phyloP scores from a whole-genome alignment of 2,797 vertebrate species.

The Molossus alvarezi region DNA sequence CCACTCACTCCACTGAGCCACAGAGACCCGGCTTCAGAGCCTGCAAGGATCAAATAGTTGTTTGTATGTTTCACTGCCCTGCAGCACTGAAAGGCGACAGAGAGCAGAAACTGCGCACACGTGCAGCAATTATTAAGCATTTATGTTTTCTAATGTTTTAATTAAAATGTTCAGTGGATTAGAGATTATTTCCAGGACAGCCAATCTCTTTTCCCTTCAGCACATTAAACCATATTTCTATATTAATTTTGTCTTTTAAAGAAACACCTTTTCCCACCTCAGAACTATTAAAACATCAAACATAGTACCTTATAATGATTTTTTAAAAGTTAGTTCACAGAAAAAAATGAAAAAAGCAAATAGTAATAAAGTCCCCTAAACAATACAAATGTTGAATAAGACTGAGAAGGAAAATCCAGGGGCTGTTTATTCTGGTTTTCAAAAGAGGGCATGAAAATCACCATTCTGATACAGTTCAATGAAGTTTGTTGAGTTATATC shows the following conservation, averaged over 20 bases:
- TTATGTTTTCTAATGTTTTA: conserved; percentile 68
- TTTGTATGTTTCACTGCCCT: neutral
- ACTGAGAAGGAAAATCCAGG: neutral
- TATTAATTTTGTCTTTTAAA: conserved; percentile 59
- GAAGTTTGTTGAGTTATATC: conserved; percentile 11
- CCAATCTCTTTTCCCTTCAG: conserved; percentile 11
- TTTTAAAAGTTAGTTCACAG: conserved; percentile 58
- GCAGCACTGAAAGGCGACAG: neutral
- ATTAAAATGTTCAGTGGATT: conserved; percentile 66
- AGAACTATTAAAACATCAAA: conserved; percentile 39
- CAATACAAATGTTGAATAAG: neutral
- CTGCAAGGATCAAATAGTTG: conserved; percentile 54
- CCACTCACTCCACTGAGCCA: too few relatives aligned
- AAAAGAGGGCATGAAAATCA: conserved; percentile 59
- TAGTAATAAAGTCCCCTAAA: neutral
- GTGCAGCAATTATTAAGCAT: conserved; percentile 37
- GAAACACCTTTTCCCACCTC: conserved; percentile 58
- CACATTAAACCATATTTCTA: conserved; percentile 26
- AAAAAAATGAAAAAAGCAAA: neutral
- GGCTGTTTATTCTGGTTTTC: conserved; percentile 19
- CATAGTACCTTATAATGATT: neutral
- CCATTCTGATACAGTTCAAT: neutral
- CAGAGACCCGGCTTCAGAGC: neutral
- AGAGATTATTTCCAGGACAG: conserved; percentile 63
- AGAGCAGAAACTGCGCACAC: neutral